phyloP scores from a whole-genome alignment of 2,113 vertebrate species.

The Proterorhinus semilunaris region DNA sequence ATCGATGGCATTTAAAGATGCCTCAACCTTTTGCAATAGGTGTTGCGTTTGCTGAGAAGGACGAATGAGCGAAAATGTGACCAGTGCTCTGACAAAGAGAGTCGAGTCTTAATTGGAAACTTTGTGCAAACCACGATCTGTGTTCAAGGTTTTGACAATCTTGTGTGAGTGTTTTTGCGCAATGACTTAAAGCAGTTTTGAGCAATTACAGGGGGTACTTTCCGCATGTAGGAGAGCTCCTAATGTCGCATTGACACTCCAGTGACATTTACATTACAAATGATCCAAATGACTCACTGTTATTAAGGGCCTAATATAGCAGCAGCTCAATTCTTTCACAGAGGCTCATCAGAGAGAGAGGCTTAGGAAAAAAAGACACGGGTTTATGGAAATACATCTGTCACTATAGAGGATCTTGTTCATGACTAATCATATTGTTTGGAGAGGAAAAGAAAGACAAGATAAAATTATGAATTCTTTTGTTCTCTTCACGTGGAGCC shows the following conservation, averaged over 20 bases:
- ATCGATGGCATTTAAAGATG: too few relatives aligned
- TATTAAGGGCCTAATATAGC: conserved; percentile 2
- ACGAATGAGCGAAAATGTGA: too few relatives aligned
- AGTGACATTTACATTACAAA: conserved; percentile 31
- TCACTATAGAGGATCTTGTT: neutral
- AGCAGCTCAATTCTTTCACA: neutral
- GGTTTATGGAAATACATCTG: neutral
- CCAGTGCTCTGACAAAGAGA: too few relatives aligned
- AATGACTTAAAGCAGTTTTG: too few relatives aligned
- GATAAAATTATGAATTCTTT: conserved; percentile 9
- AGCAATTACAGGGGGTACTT: too few relatives aligned
- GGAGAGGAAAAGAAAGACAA: neutral
- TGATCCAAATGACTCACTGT: conserved; percentile 14
- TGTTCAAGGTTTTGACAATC: too few relatives aligned
- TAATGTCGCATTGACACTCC: neutral
- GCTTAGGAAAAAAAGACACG: neutral
- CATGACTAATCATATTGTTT: neutral
- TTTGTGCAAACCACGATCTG: too few relatives aligned
- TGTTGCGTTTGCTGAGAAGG: too few relatives aligned
- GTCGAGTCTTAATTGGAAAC: too few relatives aligned
- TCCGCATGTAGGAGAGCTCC: neutral
- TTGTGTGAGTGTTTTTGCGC: too few relatives aligned
- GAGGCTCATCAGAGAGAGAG: neutral
- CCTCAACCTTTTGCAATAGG: too few relatives aligned
- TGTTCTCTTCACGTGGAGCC: neutral